These are phyloP conservation scores for Cephonodes hylas DNA, from an alignment of 2,888 invertebrate genomes.

Conservation along the genomic window DNA sequence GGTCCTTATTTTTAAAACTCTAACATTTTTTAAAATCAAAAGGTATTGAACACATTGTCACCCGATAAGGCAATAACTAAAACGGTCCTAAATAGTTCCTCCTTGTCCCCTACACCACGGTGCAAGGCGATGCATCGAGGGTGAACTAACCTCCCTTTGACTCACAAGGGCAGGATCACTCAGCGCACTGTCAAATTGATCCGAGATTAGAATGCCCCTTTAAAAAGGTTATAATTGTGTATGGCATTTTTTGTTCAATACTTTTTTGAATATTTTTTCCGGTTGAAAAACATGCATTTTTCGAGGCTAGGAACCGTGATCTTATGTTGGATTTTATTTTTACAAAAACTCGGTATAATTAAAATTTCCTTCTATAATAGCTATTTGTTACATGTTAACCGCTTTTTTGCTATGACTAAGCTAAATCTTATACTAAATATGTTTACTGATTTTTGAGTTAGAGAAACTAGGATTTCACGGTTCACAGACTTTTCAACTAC, in stretches of 20 bases:
- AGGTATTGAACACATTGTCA: slow-evolving; percentile 18
- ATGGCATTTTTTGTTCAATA: not conserved
- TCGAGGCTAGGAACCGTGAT: not conserved
- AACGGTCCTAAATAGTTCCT: slow-evolving; percentile 39
- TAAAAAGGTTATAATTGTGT: not conserved
- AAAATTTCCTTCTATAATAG: no score
- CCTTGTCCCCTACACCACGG: slow-evolving; percentile 38
- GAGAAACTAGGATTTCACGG: no score
- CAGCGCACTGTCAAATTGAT: slow-evolving; percentile 5
- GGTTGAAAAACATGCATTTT: not conserved
- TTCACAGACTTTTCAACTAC: no score
- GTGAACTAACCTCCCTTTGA: slow-evolving; percentile 39
- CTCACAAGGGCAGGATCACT: slow-evolving; percentile 4
- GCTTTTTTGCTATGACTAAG: no score
- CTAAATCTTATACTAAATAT: no score
- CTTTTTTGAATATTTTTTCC: not conserved
- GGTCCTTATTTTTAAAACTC: no score
- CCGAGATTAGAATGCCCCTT: not conserved
- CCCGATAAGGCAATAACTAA: slow-evolving; percentile 29
- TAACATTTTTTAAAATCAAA: no score
- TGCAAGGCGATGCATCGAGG: slow-evolving; percentile 40
- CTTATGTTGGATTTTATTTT: no score
- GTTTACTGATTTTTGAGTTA: no score
- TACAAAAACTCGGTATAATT: no score
- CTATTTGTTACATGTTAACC: no score